Evolutionary conservation across 2,113 vertebrate genomes (phyloP).

Genomic region (Tamias sibiricus): DNA sequence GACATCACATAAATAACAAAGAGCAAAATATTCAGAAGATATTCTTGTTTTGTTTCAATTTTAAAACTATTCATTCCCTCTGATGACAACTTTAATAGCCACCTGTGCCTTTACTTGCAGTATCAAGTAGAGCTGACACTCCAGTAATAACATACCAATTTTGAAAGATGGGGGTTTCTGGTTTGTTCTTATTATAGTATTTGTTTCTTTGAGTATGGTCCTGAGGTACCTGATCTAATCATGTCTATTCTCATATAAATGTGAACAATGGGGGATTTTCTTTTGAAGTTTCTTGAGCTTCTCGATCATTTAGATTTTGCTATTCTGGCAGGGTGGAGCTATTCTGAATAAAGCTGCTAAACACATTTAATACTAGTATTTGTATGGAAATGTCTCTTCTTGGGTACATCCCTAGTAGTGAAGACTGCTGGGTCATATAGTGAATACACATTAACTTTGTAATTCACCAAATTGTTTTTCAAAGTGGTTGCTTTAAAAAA

Average conservation of each 20-base stretch:
- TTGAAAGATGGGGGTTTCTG: neutral
- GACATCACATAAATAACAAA: neutral
- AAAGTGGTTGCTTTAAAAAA: slow-evolving; percentile 25
- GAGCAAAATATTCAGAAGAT: slow-evolving; percentile 14
- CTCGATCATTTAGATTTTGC: slow-evolving; percentile 35
- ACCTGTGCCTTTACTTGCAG: neutral
- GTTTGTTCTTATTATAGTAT: neutral
- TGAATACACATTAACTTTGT: slow-evolving; percentile 11
- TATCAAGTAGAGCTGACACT: neutral
- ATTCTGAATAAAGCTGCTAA: neutral
- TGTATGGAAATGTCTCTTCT: neutral
- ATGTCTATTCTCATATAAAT: slow-evolving; percentile 49
- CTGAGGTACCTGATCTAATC: neutral
- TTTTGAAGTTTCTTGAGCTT: slow-evolving; percentile 9
- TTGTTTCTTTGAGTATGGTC: neutral
- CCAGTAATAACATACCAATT: neutral
- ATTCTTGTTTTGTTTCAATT: neutral
- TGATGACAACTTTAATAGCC: neutral
- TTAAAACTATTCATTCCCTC: neutral
- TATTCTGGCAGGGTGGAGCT: neutral
- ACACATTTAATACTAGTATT: neutral
- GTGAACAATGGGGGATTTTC: neutral
- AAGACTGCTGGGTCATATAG: neutral
- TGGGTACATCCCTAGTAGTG: neutral
- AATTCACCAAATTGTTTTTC: slow-evolving; percentile 9